Evolutionary conservation across 2,113 vertebrate genomes (phyloP).

Genomic region (Nycticryphes semicollaris): DNA sequence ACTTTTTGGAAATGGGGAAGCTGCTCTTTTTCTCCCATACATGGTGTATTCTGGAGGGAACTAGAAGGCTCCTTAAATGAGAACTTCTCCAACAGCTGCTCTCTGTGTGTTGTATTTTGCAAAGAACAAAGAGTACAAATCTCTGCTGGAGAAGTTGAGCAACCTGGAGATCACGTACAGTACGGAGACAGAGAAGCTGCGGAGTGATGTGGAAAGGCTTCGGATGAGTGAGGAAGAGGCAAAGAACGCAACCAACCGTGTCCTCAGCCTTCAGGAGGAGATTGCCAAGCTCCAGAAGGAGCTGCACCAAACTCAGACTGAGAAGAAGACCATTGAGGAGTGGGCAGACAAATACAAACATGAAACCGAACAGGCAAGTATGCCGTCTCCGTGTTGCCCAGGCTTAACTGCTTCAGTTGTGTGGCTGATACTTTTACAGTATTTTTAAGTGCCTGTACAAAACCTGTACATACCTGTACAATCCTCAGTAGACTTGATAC

Average conservation of each 20-base stretch:
- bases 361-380: slow-evolving; percentile 88
- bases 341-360: slow-evolving; percentile 86
- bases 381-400: neutral
- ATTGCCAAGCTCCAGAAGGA: slow-evolving; percentile 88
- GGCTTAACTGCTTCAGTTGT: neutral
- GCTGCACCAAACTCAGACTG: slow-evolving; percentile 83
- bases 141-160: slow-evolving; percentile 82
- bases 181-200: slow-evolving; percentile 86
- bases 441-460: neutral
- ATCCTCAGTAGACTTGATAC: neutral
- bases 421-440: neutral
- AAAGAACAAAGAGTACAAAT: slow-evolving; percentile 89
- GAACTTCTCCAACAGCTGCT: neutral
- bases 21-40: neutral
- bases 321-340: slow-evolving; percentile 93
- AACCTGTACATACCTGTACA: neutral
- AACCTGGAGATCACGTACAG: slow-evolving; percentile 80
- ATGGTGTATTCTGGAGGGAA: neutral
- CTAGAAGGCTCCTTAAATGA: neutral
- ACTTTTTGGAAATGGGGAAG: neutral
- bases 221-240: slow-evolving; percentile 89
- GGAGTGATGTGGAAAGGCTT: slow-evolving; percentile 84
- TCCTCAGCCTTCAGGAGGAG: slow-evolving; percentile 88
- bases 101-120: slow-evolving; percentile 6
- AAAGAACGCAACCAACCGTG: slow-evolving; percentile 81